These are phyloP conservation scores for Mnemiopsis leidyi DNA, from an alignment of 37 sponge, comb jelly and placozoan species.

Conservation along the genomic window DNA sequence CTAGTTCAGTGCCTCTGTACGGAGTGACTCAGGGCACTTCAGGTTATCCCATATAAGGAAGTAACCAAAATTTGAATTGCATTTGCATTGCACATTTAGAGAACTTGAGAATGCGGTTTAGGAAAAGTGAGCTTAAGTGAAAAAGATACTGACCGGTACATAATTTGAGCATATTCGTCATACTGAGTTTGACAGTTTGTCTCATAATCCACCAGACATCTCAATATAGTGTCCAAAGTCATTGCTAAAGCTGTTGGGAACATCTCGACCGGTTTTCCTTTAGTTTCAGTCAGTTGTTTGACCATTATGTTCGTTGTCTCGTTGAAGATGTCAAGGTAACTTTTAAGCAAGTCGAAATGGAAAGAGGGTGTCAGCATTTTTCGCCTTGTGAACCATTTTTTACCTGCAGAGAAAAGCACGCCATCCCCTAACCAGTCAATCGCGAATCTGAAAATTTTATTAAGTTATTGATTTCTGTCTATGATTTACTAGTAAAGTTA, in stretches of 20 bases:
- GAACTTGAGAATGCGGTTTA: too few relatives aligned
- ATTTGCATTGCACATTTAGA: too few relatives aligned
- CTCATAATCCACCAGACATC: not conserved
- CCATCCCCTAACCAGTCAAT: not conserved
- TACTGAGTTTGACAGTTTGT: conserved; percentile 3
- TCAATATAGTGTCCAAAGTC: not conserved
- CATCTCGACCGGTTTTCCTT: not conserved
- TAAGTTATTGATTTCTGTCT: not conserved
- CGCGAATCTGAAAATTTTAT: conserved; percentile 5
- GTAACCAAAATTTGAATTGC: too few relatives aligned
- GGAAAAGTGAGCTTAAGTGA: not conserved
- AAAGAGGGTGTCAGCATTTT: conserved; percentile 36
- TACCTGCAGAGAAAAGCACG: not conserved
- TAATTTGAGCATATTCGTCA: not conserved
- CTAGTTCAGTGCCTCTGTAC: too few relatives aligned
- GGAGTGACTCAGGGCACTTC: too few relatives aligned
- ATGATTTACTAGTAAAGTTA: too few relatives aligned
- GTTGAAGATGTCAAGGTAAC: conserved; percentile 4
- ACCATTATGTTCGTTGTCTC: conserved; percentile 6
- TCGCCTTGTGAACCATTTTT: conserved; percentile 7
- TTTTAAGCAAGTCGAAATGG: not conserved
- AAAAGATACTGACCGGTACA: not conserved
- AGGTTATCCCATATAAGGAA: too few relatives aligned
- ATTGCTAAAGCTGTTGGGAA: not conserved
- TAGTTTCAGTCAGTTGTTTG: not conserved